Base-by-base conservation (phyloP, 2,113 vertebrate genomes). In the Euleptes europaea region DNA sequence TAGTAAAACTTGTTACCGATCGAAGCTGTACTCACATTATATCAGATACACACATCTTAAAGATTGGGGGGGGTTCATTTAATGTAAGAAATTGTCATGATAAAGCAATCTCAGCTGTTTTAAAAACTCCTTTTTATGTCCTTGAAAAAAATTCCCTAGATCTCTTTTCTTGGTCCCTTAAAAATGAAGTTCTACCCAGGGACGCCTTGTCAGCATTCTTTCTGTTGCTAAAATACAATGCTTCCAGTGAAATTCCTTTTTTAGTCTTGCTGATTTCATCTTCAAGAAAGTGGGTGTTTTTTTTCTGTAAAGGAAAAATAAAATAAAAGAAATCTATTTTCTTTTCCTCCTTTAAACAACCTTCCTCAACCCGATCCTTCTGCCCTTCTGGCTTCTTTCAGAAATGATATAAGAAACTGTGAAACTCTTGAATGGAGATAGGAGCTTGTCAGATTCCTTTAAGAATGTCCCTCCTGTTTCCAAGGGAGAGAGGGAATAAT, bases 231-330 rank as follows among this genome's bases (percentile, higher is more conserved):
- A 0, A 94, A 88, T 76, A 92, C 82, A 93, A 75, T 21, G 14
- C 91, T 93, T 93, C 40, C 93, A 91, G 82, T 91, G 89, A 93
- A 94, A 91, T 6, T 3, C 28, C 23, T 88, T 93, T 94, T 93
- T 88, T 85, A 86, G 85, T 94, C 84, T 89, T 84, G 69, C 88
- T 81, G 86, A 83, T 71, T 93, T 94, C 51, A 90, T 91, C 86
- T 91, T 66, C 44, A 91, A 78, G 83, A 90, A 92, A 49, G 90
- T 42, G 47, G 35, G 86, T 86, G 19, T 47, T 73, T 42, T 28
- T 67, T 80, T 66, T 65, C 47, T 26, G 7, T 28, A 28, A 63
- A 63, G 26, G 21, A 5, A 6, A 33, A 47, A n/a, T 14, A 17
- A 54, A 66, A n/a, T 11, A 17, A 54, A 70, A 83, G 82, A 88